Evolutionary conservation across 64 coral and sea anemone genomes (phyloP).

Genomic region (Anthopleura sola): DNA sequence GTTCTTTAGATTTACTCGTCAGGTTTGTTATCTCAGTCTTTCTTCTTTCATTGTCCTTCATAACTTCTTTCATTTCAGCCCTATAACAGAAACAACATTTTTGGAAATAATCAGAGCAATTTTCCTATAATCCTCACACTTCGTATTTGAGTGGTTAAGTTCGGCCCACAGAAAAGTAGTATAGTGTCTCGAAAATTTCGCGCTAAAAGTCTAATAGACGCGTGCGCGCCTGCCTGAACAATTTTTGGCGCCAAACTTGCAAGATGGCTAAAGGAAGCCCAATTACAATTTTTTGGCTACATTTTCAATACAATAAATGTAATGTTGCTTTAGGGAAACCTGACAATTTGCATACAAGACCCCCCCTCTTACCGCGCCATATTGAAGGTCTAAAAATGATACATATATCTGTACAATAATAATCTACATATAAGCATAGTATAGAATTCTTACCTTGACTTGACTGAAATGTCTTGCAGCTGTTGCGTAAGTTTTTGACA

Average conservation of each 20-base stretch:
- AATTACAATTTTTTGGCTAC: no score
- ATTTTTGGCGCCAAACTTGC: background rate
- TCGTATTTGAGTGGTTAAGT: background rate
- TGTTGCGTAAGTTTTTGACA: constrained; percentile 64
- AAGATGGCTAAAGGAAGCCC: background rate
- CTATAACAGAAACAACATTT: background rate
- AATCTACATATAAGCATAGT: no score
- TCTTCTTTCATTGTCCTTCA: constrained; percentile 44
- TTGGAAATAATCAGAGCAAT: background rate
- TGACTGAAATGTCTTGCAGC: constrained; percentile 51
- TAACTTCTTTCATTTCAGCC: constrained; percentile 37
- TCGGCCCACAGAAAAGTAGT: no score
- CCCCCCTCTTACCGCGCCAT: no score
- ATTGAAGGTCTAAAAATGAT: no score
- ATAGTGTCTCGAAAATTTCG: no score
- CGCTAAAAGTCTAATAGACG: no score
- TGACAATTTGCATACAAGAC: no score
- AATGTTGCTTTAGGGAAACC: no score
- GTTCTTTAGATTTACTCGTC: constrained; percentile 28
- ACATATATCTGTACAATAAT: no score
- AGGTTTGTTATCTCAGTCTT: constrained; percentile 6
- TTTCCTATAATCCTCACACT: background rate
- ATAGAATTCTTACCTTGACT: constrained; percentile 44
- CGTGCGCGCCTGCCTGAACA: no score
- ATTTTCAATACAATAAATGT: no score